Base-by-base conservation (phyloP, 1,140 invertebrate species). In the Bombus waltoni region DNA sequence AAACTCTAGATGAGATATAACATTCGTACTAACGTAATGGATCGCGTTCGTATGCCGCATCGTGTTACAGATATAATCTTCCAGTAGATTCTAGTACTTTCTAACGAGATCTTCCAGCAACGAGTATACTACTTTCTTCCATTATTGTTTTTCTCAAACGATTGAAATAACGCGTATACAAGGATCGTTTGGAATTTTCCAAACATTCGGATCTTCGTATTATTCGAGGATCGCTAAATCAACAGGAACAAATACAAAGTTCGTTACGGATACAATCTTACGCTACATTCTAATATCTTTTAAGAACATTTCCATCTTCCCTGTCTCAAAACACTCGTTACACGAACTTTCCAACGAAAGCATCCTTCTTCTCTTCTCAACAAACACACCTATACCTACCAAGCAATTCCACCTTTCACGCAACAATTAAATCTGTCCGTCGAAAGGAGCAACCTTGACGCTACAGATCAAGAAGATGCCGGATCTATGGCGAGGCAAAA, bases 401-500 rank as follows among this genome's bases (percentile, higher is more conserved):
- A 53, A 53, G 6, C 15, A 5, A 32, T 15, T 10, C 28, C n/a
- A 47, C 42, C 72, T 74, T 74, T 74, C 72, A 35, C 72, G 42
- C 13, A 32, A 47, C 72, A n/a, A 74, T 73, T 32, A 73, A 44
- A 73, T 25, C 22, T 28, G 8, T 3, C 38, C 25, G 25, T 70
- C 68, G 18, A 11, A 28, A 70, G 9, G 4, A 38, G 9, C 71
- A 44, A 47, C 42, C 72, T 47, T 15, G 44, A 42, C 25, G 44
- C 9, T 47, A 80, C 4, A 32, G 10, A n/a, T 6, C 25, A 47
- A 28, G 47, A 53, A 8, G 32, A 47, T 22, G 18, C 35, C 18
- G 74, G 32, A 80, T 76, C 35, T 53, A 57, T 32, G 75, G 40
- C 44, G 5, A 71, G 85, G 88, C 88, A 83, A 90, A 92, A 93